Evolutionary conservation across 2,113 vertebrate genomes (phyloP).

Genomic region (Okapia johnstoni): DNA sequence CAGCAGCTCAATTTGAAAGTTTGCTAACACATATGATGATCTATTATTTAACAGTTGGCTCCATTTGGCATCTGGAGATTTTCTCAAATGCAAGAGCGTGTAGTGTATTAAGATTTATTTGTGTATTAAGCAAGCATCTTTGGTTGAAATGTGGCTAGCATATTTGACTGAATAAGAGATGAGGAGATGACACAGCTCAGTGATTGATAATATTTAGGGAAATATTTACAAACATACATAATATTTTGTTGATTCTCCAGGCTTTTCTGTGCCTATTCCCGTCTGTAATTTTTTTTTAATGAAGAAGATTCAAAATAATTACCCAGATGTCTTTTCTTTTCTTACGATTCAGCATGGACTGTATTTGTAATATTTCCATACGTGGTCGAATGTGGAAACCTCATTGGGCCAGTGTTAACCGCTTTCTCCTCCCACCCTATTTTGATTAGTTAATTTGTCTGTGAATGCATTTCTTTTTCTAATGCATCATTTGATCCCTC

Average conservation of each 20-base stretch:
- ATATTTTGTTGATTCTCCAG: background rate
- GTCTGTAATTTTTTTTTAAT: slow-evolving; percentile 1
- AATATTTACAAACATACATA: slow-evolving; percentile 39
- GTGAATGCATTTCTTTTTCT: background rate
- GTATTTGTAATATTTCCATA: background rate
- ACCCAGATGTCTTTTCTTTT: background rate
- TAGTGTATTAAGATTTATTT: slow-evolving; percentile 56
- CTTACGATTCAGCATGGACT: background rate
- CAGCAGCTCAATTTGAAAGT: slow-evolving; percentile 12
- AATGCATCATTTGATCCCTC: background rate
- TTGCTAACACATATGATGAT: slow-evolving; percentile 57
- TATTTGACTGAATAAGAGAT: slow-evolving; percentile 28
- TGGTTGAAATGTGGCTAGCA: slow-evolving; percentile 44
- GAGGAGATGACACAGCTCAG: background rate
- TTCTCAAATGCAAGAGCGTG: background rate
- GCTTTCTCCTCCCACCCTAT: background rate
- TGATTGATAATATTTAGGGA: slow-evolving; percentile 43
- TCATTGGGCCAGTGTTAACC: background rate
- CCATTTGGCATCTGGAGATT: slow-evolving; percentile 46
- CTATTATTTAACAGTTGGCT: slow-evolving; percentile 55
- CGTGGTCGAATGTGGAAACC: background rate
- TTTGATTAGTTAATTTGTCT: background rate
- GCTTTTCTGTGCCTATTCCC: slow-evolving; percentile 36
- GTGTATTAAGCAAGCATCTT: slow-evolving; percentile 37
- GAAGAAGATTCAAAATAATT: background rate